These are phyloP conservation scores for Amblyopsis hoosieri DNA, from an alignment of 2,797 vertebrate genomes.

Conservation along the genomic window DNA sequence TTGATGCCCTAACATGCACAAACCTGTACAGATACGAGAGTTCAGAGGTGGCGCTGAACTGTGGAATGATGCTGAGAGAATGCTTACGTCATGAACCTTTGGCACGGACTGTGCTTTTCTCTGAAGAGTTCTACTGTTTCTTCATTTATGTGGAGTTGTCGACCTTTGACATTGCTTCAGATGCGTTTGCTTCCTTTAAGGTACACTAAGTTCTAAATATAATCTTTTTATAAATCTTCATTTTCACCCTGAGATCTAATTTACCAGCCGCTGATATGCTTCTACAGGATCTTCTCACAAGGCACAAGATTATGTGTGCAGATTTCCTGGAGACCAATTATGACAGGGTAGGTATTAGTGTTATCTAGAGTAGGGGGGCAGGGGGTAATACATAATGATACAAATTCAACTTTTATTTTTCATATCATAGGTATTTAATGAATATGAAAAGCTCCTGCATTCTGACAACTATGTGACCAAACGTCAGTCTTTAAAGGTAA, in stretches of 20 bases:
- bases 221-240: background rate
- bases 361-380: background rate
- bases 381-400: slow-evolving; percentile 1
- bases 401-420: background rate
- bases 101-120: slow-evolving; percentile 79
- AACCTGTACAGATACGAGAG: slow-evolving; percentile 76
- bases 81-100: slow-evolving; percentile 83
- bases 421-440: slow-evolving; percentile 76
- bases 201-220: slow-evolving; percentile 36
- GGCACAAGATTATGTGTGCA: slow-evolving; percentile 84
- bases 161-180: slow-evolving; percentile 84
- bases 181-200: slow-evolving; percentile 85
- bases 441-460: slow-evolving; percentile 85
- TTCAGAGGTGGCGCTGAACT: slow-evolving; percentile 82
- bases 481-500: slow-evolving; percentile 84
- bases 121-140: slow-evolving; percentile 81
- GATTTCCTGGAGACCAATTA: slow-evolving; percentile 85
- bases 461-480: slow-evolving; percentile 87
- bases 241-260: background rate
- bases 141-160: slow-evolving; percentile 83
- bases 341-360: slow-evolving; percentile 70
- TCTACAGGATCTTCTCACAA: slow-evolving; percentile 82
- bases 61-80: slow-evolving; percentile 85
- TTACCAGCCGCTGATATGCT: background rate
- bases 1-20: slow-evolving; percentile 21